Evolutionary conservation across 2,888 invertebrate species (phyloP).

Genomic region (Anagyrus pseudococci): DNA sequence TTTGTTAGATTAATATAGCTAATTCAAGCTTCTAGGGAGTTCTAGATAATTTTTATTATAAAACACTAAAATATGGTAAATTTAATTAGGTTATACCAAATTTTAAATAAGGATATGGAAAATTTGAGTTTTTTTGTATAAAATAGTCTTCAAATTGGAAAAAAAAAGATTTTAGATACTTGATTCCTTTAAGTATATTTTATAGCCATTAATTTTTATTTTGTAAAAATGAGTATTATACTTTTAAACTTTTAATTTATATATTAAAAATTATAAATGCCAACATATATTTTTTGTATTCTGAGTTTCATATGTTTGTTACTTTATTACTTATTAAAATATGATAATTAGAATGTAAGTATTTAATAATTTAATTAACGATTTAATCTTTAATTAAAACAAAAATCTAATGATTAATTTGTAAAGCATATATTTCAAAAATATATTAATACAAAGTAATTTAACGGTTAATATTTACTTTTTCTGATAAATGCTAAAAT

Average conservation of each 20-base stretch:
- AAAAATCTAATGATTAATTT: no score
- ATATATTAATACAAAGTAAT: no score
- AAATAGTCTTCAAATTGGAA: slow-evolving; percentile 30
- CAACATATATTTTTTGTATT: slow-evolving; percentile 17
- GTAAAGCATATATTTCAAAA: no score
- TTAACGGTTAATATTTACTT: no score
- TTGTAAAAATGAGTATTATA: slow-evolving; percentile 36
- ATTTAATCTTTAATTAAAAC: slow-evolving; percentile 6
- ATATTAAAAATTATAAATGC: slow-evolving; percentile 44
- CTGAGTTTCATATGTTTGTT: no score
- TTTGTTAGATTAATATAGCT: slow-evolving; percentile 28
- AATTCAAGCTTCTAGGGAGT: slow-evolving; percentile 8
- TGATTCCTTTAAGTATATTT: slow-evolving; percentile 37
- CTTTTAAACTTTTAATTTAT: slow-evolving; percentile 53
- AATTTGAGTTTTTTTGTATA: slow-evolving; percentile 37
- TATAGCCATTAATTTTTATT: slow-evolving; percentile 32
- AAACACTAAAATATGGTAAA: slow-evolving; percentile 22
- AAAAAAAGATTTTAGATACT: slow-evolving; percentile 32
- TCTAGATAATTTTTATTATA: slow-evolving; percentile 38
- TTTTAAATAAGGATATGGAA: slow-evolving; percentile 30
- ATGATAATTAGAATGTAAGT: no score
- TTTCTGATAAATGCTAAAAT: no score
- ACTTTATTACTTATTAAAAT: no score
- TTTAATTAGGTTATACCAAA: slow-evolving; percentile 20
- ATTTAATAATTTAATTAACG: no score